These are phyloP conservation scores for Dasypolia templi DNA, from an alignment of 2,888 invertebrate genomes.

Conservation along the genomic window DNA sequence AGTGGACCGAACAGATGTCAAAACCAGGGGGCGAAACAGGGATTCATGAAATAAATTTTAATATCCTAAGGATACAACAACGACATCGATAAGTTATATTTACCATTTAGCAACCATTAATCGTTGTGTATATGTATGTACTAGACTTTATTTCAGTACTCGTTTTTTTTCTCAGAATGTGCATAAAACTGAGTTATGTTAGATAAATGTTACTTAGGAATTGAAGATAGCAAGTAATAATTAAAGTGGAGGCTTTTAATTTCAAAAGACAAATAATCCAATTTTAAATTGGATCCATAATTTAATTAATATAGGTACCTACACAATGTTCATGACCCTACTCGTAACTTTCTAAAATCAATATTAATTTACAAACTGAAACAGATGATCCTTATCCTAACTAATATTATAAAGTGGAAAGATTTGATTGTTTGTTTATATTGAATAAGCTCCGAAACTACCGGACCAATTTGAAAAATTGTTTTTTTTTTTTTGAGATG, in stretches of 20 bases:
- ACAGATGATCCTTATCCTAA: no score
- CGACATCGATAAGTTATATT: neutral
- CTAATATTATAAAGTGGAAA: no score
- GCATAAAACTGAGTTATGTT: neutral
- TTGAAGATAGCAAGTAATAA: neutral
- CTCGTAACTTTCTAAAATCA: neutral
- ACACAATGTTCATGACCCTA: neutral
- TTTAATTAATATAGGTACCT: neutral
- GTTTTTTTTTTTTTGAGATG: no score
- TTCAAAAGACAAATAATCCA: no score
- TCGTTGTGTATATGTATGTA: neutral
- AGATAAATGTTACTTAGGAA: neutral
- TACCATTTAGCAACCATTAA: neutral
- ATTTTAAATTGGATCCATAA: constrained; percentile 7
- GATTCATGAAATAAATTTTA: neutral
- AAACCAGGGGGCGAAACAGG: neutral
- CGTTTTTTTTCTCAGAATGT: neutral
- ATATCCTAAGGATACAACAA: neutral
- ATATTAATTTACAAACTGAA: neutral
- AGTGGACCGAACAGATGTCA: neutral
- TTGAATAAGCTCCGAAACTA: no score
- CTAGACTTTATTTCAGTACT: neutral
- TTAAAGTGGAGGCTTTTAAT: neutral
- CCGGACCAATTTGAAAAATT: no score
- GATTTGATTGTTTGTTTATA: no score